Evolutionary conservation across 2,113 vertebrate species (phyloP), one percentile per base, ranked within the genome.

Genomic region (Meriones unguiculatus): DNA sequence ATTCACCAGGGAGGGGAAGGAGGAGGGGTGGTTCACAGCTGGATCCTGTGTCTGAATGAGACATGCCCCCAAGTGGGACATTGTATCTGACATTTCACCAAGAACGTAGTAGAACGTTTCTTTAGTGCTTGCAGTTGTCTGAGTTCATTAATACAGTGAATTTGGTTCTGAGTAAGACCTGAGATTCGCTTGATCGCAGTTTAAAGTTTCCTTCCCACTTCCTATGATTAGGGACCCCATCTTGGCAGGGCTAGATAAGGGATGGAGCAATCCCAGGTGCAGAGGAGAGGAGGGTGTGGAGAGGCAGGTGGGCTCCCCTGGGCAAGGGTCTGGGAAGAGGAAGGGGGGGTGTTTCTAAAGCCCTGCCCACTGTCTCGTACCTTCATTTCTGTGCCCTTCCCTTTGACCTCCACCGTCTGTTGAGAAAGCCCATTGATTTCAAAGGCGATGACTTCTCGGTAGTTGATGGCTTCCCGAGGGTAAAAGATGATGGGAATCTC

Each of bases 301-400:
- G 18, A 7, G 46, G 8, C 3, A 0, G 9, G 5, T 46, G 90
- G 73, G 12, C 8, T 7, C 22, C 2, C 22, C 57, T 50, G 30
- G 77, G 73, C 65, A 77, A 4, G 38, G 62, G 72, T n/a, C 25
- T 87, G 52, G 9, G 59, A 69, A 13, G 1, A 57, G 1, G 0
- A 1, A 25, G 77, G 78, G n/a, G 72, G 72, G 46, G 46, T 46
- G 46, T 46, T 24, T 24, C n/a, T 41, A 35, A 41, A 38, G 72
- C 38, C 64, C 32, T 13, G 11, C 28, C 15, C 6, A 2, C 3
- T 3, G 8, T n/a, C 22, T 89, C 97, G 98, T 95, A 99, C 99
- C 99, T 99, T 99, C 98, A 99, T 97, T 96, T 99, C 98, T 0
- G 98, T 95, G 65, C 99, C 99, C 76, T 98, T 99, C 14, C 99